Evolutionary conservation across 2,888 invertebrate species (phyloP).

Genomic region (Microdon myrmicae): DNA sequence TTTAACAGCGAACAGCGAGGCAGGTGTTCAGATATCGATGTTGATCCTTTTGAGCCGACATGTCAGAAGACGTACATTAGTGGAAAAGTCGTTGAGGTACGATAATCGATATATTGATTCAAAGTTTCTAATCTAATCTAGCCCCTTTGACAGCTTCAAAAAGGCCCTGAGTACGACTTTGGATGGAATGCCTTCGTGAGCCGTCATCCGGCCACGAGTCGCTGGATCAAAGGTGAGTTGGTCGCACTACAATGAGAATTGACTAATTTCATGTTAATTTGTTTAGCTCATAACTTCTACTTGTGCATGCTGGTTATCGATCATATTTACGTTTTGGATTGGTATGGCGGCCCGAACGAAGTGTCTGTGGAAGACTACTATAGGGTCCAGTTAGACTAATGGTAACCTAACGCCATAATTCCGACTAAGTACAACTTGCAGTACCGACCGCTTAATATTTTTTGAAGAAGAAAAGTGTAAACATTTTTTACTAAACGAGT

Average conservation of each 20-base stretch:
- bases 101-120: slow-evolving; percentile 4
- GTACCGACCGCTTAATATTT: too few relatives aligned
- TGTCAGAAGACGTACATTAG: slow-evolving; percentile 63
- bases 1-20: slow-evolving; percentile 63
- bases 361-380: slow-evolving; percentile 58
- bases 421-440: too few relatives aligned
- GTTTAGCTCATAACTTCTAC: slow-evolving; percentile 82
- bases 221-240: slow-evolving; percentile 59
- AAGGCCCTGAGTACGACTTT: slow-evolving; percentile 54
- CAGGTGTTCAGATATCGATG: slow-evolving; percentile 57
- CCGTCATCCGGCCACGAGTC: slow-evolving; percentile 63
- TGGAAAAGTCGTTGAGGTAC: slow-evolving; percentile 60
- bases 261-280: slow-evolving; percentile 14
- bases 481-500: too few relatives aligned
- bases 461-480: too few relatives aligned
- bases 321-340: slow-evolving; percentile 80
- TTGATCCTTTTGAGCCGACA: slow-evolving; percentile 67
- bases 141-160: slow-evolving; percentile 53
- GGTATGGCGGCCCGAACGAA: slow-evolving; percentile 79
- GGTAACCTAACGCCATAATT: too few relatives aligned
- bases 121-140: neutral
- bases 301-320: slow-evolving; percentile 80
- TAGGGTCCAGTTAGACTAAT: slow-evolving; percentile 51
- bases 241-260: neutral
- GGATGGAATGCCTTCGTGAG: slow-evolving; percentile 57